These are phyloP conservation scores for Oreochromis aureus DNA, from an alignment of 2,113 vertebrate species.

Conservation along the genomic window DNA sequence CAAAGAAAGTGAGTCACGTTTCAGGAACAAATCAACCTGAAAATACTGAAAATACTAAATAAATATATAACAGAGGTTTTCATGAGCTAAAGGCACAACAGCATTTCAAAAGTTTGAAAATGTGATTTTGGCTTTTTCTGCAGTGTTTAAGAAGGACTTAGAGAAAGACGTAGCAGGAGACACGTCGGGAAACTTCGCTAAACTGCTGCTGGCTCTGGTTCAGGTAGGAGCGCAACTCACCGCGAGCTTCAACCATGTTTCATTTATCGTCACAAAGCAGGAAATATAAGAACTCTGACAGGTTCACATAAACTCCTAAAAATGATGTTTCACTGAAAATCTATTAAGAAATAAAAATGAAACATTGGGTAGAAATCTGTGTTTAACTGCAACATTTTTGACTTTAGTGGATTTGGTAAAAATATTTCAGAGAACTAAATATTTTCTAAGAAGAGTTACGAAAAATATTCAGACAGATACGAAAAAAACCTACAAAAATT, in stretches of 20 bases:
- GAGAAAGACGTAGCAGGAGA: slow-evolving; percentile 92
- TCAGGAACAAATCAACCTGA: not conserved
- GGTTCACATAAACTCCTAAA: not conserved
- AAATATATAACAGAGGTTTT: not conserved
- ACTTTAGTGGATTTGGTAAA: not conserved
- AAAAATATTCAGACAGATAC: not conserved
- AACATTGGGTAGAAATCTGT: not conserved
- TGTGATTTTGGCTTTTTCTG: not conserved
- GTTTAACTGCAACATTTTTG: not conserved
- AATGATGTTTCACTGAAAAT: not conserved
- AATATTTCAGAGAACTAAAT: not conserved
- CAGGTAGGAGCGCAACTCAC: slow-evolving; percentile 69
- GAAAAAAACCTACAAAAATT: not conserved
- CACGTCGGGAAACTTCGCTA: slow-evolving; percentile 90
- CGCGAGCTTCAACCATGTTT: not conserved
- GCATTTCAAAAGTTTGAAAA: not conserved
- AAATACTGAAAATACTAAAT: not conserved
- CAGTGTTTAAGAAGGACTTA: slow-evolving; percentile 95
- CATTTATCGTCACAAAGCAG: not conserved
- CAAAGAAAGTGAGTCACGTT: slow-evolving; percentile 75
- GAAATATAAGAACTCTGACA: not conserved
- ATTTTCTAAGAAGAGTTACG: not conserved
- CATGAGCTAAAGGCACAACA: not conserved
- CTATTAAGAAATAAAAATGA: too few species aligned
- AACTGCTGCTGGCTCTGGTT: slow-evolving; percentile 89